phyloP scores from a whole-genome alignment of 2,113 vertebrate species.

The Phrynosoma blainvillii region DNA sequence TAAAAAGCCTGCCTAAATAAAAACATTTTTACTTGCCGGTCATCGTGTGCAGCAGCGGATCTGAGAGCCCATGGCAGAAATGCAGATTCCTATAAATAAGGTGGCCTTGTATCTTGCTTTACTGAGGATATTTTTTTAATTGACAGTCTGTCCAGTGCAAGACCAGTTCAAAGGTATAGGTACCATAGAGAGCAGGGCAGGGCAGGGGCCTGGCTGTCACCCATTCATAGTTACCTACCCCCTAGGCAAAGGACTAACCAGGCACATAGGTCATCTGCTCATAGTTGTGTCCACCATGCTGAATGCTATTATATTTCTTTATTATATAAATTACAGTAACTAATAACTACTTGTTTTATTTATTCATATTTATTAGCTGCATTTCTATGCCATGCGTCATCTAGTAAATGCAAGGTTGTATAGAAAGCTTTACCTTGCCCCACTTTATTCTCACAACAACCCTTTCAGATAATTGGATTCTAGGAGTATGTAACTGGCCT shows the following conservation, averaged over 20 bases:
- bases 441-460: too few relatives aligned
- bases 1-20: too few relatives aligned
- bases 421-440: too few relatives aligned
- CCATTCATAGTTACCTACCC: not conserved
- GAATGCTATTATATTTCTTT: not conserved
- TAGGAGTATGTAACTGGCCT: too few relatives aligned
- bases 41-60: not conserved
- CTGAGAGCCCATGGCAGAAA: conserved; percentile 14
- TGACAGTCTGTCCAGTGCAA: not conserved
- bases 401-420: too few relatives aligned
- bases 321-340: not conserved
- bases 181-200: not conserved
- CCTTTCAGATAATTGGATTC: too few relatives aligned
- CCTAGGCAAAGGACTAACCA: too few relatives aligned
- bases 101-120: not conserved
- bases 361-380: too few relatives aligned
- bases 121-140: not conserved
- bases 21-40: too few relatives aligned
- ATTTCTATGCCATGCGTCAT: too few relatives aligned
- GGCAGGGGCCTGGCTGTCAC: not conserved
- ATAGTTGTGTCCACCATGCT: not conserved
- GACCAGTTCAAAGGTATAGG: not conserved
- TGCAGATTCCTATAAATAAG: conserved; percentile 34
- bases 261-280: not conserved
- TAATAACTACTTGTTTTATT: not conserved